Conservation (phyloP, 2,113 vertebrate genomes). For the Candoia aspera region DNA sequence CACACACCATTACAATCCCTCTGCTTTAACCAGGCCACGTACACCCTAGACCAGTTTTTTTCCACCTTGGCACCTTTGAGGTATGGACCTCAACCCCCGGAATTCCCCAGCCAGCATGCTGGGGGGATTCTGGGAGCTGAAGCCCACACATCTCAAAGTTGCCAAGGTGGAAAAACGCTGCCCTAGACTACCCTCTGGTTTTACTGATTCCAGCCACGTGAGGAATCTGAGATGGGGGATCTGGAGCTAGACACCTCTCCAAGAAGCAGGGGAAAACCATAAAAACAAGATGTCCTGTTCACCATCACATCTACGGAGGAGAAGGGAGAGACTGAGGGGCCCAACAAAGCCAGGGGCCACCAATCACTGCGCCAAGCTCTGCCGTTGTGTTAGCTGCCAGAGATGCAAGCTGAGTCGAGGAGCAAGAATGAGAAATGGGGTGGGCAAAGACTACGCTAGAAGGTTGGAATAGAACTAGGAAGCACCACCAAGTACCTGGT, state of each 20-base stretch:
- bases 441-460: background rate
- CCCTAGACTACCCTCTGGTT: background rate
- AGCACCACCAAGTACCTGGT: conserved; percentile 82
- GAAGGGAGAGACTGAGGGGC: no score
- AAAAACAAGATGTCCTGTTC: background rate
- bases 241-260: background rate
- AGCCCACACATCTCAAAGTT: background rate
- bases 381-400: background rate
- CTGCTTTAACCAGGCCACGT: background rate
- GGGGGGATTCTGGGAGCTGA: background rate
- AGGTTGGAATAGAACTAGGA: conserved; percentile 7
- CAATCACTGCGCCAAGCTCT: background rate
- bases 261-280: background rate
- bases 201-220: background rate
- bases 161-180: background rate
- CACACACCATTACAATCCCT: background rate
- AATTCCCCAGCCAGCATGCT: background rate
- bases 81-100: background rate
- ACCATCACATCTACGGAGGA: background rate
- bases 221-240: background rate
- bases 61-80: background rate
- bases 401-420: no score
- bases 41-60: background rate
- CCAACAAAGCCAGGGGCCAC: background rate
- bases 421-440: background rate